A percentile compares a stretch with the other conserved stretches of the same genome.
Conservation (phyloP, 1,140 invertebrate genomes). For the Procambarus clarkii region DNA sequence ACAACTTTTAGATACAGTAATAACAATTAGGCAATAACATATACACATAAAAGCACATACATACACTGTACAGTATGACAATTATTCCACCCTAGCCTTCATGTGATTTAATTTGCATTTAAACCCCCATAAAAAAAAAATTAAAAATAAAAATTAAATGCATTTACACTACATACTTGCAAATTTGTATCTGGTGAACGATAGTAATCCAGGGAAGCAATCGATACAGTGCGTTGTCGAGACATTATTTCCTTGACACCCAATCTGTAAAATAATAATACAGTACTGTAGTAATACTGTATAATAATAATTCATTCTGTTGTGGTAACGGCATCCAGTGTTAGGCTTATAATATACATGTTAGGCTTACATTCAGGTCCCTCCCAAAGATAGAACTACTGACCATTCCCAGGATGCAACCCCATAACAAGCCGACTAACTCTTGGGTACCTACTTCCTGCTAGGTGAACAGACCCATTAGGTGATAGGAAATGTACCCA, state of each 20-base stretch:
- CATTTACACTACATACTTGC: not conserved
- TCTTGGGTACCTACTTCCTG: not conserved
- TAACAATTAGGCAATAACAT: too few relatives aligned
- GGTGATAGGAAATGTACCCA: too few relatives aligned
- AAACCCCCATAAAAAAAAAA: not conserved
- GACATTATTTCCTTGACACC: slow-evolving; percentile 1
- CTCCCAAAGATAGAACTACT: not conserved
- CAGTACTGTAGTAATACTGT: not conserved
- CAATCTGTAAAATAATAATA: slow-evolving; percentile 1
- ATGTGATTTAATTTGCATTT: too few relatives aligned
- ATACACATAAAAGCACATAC: too few relatives aligned
- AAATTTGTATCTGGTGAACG: not conserved
- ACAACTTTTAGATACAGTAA: too few relatives aligned
- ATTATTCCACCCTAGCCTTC: not conserved
- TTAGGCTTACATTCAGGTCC: not conserved
- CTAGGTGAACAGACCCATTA: too few relatives aligned
- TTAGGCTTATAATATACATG: not conserved
- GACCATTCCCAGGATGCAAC: not conserved
- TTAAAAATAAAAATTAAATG: not conserved
- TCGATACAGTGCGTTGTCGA: not conserved
- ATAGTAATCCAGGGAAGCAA: slow-evolving; percentile 17
- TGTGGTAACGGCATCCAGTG: not conserved
- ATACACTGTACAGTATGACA: not conserved
- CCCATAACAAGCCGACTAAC: not conserved
- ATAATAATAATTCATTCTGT: not conserved